These are phyloP conservation scores for Syngnathus rostellatus DNA, from an alignment of 2,797 vertebrate genomes.

Conservation along the genomic window DNA sequence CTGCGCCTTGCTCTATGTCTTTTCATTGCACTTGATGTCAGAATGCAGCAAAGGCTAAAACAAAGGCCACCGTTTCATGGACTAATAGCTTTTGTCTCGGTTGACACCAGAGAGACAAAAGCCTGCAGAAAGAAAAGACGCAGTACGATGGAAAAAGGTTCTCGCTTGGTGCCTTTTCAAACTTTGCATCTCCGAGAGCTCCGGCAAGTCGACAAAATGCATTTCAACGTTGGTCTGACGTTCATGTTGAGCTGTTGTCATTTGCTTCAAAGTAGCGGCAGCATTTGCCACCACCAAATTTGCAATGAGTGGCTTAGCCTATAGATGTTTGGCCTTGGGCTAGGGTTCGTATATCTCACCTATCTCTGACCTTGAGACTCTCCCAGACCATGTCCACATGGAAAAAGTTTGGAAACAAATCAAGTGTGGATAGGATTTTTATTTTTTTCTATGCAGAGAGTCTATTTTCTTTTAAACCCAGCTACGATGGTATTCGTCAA, in stretches of 20 bases:
- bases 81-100: slow-evolving; percentile 77
- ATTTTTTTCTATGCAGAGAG: too few species aligned
- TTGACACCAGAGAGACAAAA: slow-evolving; percentile 77
- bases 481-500: too few species aligned
- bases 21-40: slow-evolving; percentile 73
- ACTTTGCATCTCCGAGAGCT: slow-evolving; percentile 32
- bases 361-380: too few species aligned
- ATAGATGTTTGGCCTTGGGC: too few species aligned
- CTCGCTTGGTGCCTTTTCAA: slow-evolving; percentile 63
- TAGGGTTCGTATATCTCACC: too few species aligned
- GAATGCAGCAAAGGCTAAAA: slow-evolving; percentile 69
- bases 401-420: too few species aligned
- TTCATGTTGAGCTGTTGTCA: not conserved
- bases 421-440: too few species aligned
- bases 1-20: slow-evolving; percentile 71
- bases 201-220: slow-evolving; percentile 27
- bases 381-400: too few species aligned
- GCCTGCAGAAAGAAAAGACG: slow-evolving; percentile 64
- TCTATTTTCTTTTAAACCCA: too few species aligned
- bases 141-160: slow-evolving; percentile 61
- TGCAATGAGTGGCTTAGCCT: too few species aligned
- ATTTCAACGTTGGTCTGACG: slow-evolving; percentile 27
- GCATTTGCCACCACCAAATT: too few species aligned
- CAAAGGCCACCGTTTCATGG: slow-evolving; percentile 72
- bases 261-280: too few species aligned